These are phyloP conservation scores for Loxodonta africana DNA, from an alignment of 2,113 vertebrate genomes.

Conservation along the genomic window DNA sequence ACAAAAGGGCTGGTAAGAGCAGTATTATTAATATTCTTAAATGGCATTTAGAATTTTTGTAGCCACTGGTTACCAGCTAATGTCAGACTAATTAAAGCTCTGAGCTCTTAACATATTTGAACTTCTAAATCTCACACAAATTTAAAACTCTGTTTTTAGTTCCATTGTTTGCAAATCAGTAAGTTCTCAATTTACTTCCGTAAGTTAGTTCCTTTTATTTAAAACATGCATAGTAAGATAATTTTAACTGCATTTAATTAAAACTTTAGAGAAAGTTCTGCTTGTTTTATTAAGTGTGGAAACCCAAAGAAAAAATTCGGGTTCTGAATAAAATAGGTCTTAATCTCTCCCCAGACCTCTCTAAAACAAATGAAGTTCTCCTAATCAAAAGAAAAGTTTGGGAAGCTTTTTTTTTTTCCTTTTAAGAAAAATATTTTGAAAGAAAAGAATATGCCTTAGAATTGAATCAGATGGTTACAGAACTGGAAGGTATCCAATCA, in stretches of 20 bases:
- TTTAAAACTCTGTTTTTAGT: constrained; percentile 5
- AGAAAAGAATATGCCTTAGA: not conserved
- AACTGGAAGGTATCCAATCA: not conserved
- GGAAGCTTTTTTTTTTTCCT: not conserved
- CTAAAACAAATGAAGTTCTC: not conserved
- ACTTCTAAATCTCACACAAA: not conserved
- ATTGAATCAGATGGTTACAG: not conserved
- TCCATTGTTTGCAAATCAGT: not conserved
- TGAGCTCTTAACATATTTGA: constrained; percentile 32
- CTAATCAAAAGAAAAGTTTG: not conserved
- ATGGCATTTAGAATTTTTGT: not conserved
- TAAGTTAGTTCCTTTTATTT: not conserved
- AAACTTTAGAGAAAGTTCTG: not conserved
- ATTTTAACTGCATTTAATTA: not conserved
- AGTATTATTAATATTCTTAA: not conserved
- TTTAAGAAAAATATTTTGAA: too few species aligned
- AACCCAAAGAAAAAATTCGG: not conserved
- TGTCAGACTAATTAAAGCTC: not conserved
- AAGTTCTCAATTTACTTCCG: not conserved
- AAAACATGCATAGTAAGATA: not conserved
- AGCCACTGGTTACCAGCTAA: not conserved
- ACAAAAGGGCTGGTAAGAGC: not conserved
- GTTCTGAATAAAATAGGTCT: not conserved
- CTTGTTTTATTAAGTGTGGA: not conserved
- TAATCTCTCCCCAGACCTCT: not conserved